Percentiles rank a stretch among this genome's conserved stretches.
These are phyloP conservation scores for Arge pagana DNA, from an alignment of 2,888 invertebrate genomes.

Conservation along the genomic window DNA sequence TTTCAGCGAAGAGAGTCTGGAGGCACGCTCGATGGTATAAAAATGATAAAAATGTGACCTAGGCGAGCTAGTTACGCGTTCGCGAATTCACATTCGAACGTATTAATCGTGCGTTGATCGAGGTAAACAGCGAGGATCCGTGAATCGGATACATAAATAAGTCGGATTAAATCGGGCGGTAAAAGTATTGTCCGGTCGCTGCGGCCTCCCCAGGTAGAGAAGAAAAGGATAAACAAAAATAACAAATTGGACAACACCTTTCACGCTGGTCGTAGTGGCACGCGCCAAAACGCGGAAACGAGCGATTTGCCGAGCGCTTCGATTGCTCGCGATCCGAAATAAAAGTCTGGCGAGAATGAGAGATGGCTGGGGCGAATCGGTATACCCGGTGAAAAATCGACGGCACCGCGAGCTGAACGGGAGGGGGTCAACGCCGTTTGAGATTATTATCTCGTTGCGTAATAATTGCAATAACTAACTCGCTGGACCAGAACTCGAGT, in stretches of 20 bases:
- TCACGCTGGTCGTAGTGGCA: slow-evolving; percentile 1
- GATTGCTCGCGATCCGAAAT: slow-evolving; percentile 5
- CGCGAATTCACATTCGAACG: too few relatives aligned
- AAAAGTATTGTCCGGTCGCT: background rate
- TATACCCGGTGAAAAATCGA: too few relatives aligned
- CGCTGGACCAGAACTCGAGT: slow-evolving; percentile 15
- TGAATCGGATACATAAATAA: slow-evolving; percentile 10
- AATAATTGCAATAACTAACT: slow-evolving; percentile 20
- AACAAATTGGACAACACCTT: slow-evolving; percentile 15
- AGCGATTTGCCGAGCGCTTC: background rate
- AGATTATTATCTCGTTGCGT: slow-evolving; percentile 16
- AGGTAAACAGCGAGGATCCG: background rate
- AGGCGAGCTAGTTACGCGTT: too few relatives aligned
- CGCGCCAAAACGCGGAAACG: slow-evolving; percentile 6
- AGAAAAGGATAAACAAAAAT: too few relatives aligned
- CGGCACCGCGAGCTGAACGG: slow-evolving; percentile 6
- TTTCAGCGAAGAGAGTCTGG: too few relatives aligned
- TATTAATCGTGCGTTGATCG: too few relatives aligned
- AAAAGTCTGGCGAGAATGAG: background rate
- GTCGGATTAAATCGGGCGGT: background rate
- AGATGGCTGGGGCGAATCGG: too few relatives aligned
- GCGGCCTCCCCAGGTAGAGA: too few relatives aligned
- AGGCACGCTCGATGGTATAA: too few relatives aligned
- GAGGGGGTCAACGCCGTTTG: slow-evolving; percentile 2
- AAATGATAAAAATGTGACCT: too few relatives aligned